Percentiles rank a stretch among this genome's conserved stretches.
Evolutionary conservation across 1,140 invertebrate genomes (phyloP).

Genomic region (Helicoverpa armigera): DNA sequence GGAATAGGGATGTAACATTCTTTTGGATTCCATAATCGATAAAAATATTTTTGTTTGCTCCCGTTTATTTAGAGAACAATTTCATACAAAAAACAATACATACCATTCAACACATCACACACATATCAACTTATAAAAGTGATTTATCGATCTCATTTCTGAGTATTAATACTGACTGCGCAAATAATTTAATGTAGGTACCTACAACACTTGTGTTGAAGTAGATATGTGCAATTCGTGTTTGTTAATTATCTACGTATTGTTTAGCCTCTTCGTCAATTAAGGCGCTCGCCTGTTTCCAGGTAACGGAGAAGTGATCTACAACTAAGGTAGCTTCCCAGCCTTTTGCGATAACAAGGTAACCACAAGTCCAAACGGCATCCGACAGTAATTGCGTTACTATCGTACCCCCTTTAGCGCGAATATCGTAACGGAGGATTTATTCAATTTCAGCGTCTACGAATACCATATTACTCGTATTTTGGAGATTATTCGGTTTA

Average conservation of each 20-base stretch:
- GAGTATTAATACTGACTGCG: too few species aligned
- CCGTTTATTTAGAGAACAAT: too few species aligned
- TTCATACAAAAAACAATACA: too few species aligned
- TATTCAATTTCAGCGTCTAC: not conserved
- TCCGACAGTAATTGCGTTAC: conserved; percentile 19
- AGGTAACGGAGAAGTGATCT: conserved; percentile 20
- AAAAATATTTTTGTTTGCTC: not conserved
- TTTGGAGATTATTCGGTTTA: not conserved
- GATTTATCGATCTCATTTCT: too few species aligned
- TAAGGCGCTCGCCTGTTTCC: not conserved
- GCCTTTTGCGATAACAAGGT: conserved; percentile 10
- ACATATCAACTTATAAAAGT: too few species aligned
- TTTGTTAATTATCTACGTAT: too few species aligned
- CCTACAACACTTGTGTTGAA: too few species aligned
- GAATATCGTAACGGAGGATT: not conserved
- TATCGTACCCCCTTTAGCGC: not conserved
- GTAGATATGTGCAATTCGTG: too few species aligned
- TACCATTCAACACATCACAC: too few species aligned
- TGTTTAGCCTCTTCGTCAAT: not conserved
- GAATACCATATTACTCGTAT: not conserved
- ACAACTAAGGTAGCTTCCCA: conserved; percentile 2
- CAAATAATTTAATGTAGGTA: too few species aligned
- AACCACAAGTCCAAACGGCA: not conserved
- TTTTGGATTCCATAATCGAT: not conserved
- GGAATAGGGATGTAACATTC: conserved; percentile 7